Conservation (phyloP, 2,888 invertebrate genomes). For the Agriopis leucophaearia region DNA sequence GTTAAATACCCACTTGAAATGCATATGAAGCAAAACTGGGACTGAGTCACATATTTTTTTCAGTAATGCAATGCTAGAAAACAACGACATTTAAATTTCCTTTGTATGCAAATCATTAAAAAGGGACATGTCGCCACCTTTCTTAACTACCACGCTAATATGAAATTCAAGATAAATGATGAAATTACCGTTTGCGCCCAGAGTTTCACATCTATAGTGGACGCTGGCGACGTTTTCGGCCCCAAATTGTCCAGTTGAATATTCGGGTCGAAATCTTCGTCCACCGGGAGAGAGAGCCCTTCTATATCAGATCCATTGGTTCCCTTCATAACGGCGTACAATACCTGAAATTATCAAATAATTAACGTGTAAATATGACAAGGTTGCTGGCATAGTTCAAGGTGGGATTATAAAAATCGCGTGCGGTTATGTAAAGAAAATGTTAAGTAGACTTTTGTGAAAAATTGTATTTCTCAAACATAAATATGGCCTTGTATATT, state of each 20-base stretch:
- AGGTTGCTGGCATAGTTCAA: conserved; percentile 30
- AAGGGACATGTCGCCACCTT: conserved; percentile 9
- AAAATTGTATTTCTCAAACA: conserved; percentile 18
- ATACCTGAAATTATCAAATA: conserved; percentile 74
- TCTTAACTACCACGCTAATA: neutral
- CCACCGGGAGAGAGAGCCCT: conserved; percentile 83
- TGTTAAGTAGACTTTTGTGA: conserved; percentile 4
- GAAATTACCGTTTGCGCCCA: conserved; percentile 82
- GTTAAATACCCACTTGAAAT: too few species aligned
- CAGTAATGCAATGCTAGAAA: neutral
- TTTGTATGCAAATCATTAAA: conserved; percentile 19
- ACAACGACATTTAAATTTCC: conserved; percentile 1
- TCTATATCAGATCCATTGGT: conserved; percentile 82
- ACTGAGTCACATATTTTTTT: neutral
- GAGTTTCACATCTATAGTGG: conserved; percentile 80
- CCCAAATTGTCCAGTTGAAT: conserved; percentile 90
- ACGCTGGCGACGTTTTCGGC: conserved; percentile 77
- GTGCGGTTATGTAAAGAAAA: conserved; percentile 25
- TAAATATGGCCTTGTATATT: neutral
- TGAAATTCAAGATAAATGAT: conserved; percentile 1
- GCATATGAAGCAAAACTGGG: too few species aligned
- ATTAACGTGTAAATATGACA: conserved; percentile 27
- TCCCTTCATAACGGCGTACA: conserved; percentile 87
- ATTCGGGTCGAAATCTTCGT: conserved; percentile 91
- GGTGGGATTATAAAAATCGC: conserved; percentile 21